Evolutionary conservation across 2,797 vertebrate species (phyloP).

Genomic region (Sebastes baramenuke): DNA sequence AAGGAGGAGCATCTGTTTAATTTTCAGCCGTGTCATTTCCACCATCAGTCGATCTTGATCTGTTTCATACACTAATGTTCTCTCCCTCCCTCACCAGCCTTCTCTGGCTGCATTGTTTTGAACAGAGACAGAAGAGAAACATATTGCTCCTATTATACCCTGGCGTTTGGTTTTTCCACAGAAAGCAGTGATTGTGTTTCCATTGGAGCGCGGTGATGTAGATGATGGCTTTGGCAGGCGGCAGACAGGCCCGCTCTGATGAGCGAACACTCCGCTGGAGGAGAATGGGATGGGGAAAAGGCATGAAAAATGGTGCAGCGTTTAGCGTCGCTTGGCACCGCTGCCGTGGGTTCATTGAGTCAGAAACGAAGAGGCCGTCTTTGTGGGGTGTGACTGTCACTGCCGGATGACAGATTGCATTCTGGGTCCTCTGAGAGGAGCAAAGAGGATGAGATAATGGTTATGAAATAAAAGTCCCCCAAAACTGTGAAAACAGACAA

Average conservation of each 20-base stretch:
- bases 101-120: slow-evolving; percentile 22
- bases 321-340: slow-evolving; percentile 63
- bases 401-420: slow-evolving; percentile 56
- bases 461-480: slow-evolving; percentile 54
- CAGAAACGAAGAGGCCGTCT: slow-evolving; percentile 59
- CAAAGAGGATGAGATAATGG: slow-evolving; percentile 52
- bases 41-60: background rate
- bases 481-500: slow-evolving; percentile 41
- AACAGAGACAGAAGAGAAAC: slow-evolving; percentile 41
- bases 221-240: slow-evolving; percentile 69
- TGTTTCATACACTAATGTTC: slow-evolving; percentile 4
- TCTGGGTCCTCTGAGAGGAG: slow-evolving; percentile 34
- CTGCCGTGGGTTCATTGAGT: slow-evolving; percentile 65
- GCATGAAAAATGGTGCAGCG: slow-evolving; percentile 59
- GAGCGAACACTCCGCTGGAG: slow-evolving; percentile 53
- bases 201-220: slow-evolving; percentile 58
- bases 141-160: slow-evolving; percentile 61
- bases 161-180: slow-evolving; percentile 56
- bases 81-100: background rate
- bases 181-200: slow-evolving; percentile 65
- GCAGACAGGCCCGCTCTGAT: slow-evolving; percentile 54
- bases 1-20: background rate
- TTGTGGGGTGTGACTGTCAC: slow-evolving; percentile 60
- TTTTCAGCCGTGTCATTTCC: background rate
- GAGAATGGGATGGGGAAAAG: slow-evolving; percentile 32